phyloP scores from a whole-genome alignment of 2,888 invertebrate species.

The Neoscelio sp. region DNA sequence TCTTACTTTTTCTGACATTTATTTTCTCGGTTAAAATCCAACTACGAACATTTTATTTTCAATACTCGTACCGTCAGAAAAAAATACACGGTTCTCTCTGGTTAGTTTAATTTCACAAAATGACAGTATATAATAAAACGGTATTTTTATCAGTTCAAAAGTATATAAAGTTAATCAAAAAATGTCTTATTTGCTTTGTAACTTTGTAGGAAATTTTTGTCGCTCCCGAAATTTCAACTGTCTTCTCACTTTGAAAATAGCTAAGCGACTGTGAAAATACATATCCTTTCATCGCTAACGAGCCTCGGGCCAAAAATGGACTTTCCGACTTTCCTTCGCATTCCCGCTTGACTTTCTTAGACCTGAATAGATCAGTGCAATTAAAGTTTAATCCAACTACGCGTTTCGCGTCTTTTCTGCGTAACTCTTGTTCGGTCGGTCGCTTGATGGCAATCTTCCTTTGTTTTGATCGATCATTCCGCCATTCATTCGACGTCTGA shows the following conservation, averaged over 20 bases:
- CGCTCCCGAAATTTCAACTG: constrained; percentile 1
- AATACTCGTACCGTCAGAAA: neutral
- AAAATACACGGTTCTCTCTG: constrained; percentile 20
- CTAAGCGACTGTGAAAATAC: constrained; percentile 36
- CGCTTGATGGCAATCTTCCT: constrained; percentile 62
- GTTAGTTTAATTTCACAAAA: too few species aligned
- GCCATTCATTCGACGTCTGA: constrained; percentile 60
- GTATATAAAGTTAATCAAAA: too few species aligned
- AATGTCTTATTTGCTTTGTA: too few species aligned
- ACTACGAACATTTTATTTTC: constrained; percentile 21
- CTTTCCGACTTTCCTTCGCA: constrained; percentile 46
- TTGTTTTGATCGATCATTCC: constrained; percentile 70
- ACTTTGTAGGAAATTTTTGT: too few species aligned
- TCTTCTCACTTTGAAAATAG: constrained; percentile 21
- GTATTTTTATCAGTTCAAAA: too few species aligned
- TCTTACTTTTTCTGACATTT: constrained; percentile 58
- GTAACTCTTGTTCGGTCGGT: constrained; percentile 22
- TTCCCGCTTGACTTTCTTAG: constrained; percentile 61
- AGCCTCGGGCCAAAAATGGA: constrained; percentile 45
- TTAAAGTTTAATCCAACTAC: constrained; percentile 71
- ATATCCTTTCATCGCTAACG: constrained; percentile 56
- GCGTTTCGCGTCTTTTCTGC: constrained; percentile 61
- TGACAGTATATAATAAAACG: too few species aligned
- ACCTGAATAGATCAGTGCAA: constrained; percentile 73
- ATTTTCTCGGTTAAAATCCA: constrained; percentile 27